Evolutionary conservation across 53 echinoderm and acorn worm species (phyloP).

Genomic region (Temnopleurus reevesii): DNA sequence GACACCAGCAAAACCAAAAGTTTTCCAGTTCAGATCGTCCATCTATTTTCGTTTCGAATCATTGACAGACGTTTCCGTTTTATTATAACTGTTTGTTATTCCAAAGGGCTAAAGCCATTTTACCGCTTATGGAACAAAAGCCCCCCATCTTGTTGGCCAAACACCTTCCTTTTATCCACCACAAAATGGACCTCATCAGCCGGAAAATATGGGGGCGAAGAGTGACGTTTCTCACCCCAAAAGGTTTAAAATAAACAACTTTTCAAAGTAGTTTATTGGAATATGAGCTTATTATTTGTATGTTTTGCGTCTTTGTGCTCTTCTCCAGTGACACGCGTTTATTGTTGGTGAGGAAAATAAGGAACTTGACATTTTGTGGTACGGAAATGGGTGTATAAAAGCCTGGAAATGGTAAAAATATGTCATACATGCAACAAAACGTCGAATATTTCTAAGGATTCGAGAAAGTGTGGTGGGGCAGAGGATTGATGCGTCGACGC

Average conservation of each 20-base stretch:
- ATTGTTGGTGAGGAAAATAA: background rate
- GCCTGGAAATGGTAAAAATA: too few species aligned
- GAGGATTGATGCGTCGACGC: too few species aligned
- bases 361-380: background rate
- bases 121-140: background rate
- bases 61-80: conserved; percentile 22
- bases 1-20: too few species aligned
- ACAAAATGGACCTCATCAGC: conserved; percentile 9
- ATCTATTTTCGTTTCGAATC: background rate
- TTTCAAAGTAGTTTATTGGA: background rate
- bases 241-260: background rate
- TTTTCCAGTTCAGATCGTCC: too few species aligned
- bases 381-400: too few species aligned
- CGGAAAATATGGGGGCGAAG: conserved; percentile 45
- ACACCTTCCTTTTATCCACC: conserved; percentile 5
- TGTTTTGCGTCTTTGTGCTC: background rate
- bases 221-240: conserved; percentile 17
- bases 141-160: background rate
- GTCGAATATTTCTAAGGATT: too few species aligned
- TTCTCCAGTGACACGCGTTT: background rate
- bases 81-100: conserved; percentile 11
- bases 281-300: background rate
- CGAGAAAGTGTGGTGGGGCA: too few species aligned
- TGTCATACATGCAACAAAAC: too few species aligned
- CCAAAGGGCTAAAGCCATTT: conserved; percentile 6